Conservation (phyloP, 2,888 invertebrate species). For the Griposia aprilina region DNA sequence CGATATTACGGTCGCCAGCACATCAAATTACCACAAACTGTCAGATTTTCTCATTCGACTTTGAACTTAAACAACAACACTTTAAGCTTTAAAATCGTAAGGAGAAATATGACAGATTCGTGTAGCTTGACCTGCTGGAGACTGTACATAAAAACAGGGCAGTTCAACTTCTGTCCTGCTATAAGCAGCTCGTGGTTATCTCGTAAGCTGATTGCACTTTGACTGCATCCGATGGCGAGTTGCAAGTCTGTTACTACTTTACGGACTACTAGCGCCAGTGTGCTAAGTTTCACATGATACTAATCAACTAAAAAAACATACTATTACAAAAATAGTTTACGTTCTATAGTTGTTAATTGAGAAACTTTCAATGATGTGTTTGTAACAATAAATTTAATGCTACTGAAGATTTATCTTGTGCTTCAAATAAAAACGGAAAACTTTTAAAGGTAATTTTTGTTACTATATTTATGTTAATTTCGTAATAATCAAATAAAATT, state of each 20-base stretch:
- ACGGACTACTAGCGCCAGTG: constrained; percentile 16
- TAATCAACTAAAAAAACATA: constrained; percentile 18
- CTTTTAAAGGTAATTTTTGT: constrained; percentile 40
- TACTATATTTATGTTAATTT: constrained; percentile 11
- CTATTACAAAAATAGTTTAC: constrained; percentile 27
- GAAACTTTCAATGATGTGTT: constrained; percentile 51
- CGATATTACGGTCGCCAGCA: too few relatives aligned
- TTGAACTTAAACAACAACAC: too few relatives aligned
- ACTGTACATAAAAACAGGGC: too few relatives aligned
- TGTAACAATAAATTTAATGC: constrained; percentile 6
- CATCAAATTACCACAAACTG: too few relatives aligned
- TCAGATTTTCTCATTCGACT: too few relatives aligned
- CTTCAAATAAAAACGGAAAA: constrained; percentile 38
- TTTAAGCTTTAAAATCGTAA: too few relatives aligned
- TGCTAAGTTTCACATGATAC: neutral
- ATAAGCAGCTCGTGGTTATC: too few relatives aligned
- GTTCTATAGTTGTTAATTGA: constrained; percentile 52
- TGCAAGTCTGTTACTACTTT: constrained; percentile 10
- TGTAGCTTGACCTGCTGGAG: too few relatives aligned
- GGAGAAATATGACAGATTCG: too few relatives aligned
- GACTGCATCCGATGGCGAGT: neutral
- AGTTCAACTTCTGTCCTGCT: too few relatives aligned
- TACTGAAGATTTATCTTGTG: constrained; percentile 24
- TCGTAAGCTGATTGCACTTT: too few relatives aligned
- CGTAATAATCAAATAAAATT: constrained; percentile 47